Evolutionary conservation across 2,888 invertebrate species (phyloP).

Genomic region (Elegia similella): DNA sequence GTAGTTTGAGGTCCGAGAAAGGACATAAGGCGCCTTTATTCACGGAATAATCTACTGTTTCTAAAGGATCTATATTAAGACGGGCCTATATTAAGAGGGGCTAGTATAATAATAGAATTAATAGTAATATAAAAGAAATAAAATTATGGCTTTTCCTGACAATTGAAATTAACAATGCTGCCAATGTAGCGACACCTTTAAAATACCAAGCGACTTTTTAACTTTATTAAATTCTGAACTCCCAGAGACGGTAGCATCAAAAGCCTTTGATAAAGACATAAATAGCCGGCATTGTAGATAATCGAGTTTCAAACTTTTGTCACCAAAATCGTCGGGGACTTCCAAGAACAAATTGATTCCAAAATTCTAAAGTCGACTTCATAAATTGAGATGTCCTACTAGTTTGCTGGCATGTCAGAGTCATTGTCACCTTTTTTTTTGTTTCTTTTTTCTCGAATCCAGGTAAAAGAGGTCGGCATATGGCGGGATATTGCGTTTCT

Average conservation of each 20-base stretch:
- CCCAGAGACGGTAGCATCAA: constrained; percentile 42
- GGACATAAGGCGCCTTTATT: no score
- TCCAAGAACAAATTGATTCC: constrained; percentile 52
- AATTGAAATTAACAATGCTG: no score
- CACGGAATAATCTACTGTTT: no score
- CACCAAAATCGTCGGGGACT: constrained; percentile 35
- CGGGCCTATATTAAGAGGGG: no score
- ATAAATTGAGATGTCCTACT: constrained; percentile 75
- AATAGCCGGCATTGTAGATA: constrained; percentile 37
- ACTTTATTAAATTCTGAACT: constrained; percentile 22
- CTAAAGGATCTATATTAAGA: no score
- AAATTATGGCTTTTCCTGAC: no score
- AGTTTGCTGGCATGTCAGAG: constrained; percentile 61
- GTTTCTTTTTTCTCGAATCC: constrained; percentile 35
- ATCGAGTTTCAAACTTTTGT: constrained; percentile 47
- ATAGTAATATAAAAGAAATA: no score
- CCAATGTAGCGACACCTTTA: constrained; percentile 23
- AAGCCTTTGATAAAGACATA: constrained; percentile 47
- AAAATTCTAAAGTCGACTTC: constrained; percentile 40
- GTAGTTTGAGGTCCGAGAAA: no score
- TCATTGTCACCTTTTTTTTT: constrained; percentile 72
- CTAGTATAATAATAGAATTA: no score
- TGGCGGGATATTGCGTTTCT: constrained; percentile 61
- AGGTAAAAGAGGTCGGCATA: constrained; percentile 66
- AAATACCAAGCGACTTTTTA: constrained; percentile 31